Evolutionary conservation across 2,113 vertebrate species (phyloP).

Genomic region (Carassius gibelio): DNA sequence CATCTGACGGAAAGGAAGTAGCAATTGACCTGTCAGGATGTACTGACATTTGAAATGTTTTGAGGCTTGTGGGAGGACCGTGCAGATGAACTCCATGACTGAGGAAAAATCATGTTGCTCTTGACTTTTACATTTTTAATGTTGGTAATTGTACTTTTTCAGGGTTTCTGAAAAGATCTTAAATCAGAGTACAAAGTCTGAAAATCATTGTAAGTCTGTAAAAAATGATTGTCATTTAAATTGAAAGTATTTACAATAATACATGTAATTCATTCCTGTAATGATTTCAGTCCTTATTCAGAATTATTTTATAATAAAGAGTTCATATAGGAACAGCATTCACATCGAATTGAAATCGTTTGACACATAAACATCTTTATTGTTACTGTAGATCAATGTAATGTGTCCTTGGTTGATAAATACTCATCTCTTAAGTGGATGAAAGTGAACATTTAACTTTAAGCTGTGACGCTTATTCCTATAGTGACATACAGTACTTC

Average conservation of each 20-base stretch:
- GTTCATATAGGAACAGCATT: neutral
- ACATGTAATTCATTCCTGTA: too few species aligned
- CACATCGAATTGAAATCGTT: neutral
- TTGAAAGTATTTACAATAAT: too few species aligned
- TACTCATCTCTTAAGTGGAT: neutral
- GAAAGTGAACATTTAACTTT: neutral
- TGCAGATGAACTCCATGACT: neutral
- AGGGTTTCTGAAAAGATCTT: neutral
- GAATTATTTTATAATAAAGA: neutral
- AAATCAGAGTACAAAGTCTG: too few species aligned
- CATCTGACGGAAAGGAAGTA: neutral
- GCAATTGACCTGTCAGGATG: constrained; percentile 17
- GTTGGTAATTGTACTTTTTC: neutral
- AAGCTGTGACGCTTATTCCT: neutral
- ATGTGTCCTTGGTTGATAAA: neutral
- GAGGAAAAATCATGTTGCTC: neutral
- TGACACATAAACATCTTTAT: neutral
- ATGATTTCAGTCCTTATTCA: neutral
- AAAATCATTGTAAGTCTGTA: too few species aligned
- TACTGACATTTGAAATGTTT: neutral
- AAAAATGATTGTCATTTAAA: neutral
- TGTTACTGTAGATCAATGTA: neutral
- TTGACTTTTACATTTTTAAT: neutral
- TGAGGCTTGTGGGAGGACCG: neutral
- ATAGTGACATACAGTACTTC: neutral